Base-by-base conservation (phyloP, 2,797 vertebrate species). In the Oreochromis grahami region DNA sequence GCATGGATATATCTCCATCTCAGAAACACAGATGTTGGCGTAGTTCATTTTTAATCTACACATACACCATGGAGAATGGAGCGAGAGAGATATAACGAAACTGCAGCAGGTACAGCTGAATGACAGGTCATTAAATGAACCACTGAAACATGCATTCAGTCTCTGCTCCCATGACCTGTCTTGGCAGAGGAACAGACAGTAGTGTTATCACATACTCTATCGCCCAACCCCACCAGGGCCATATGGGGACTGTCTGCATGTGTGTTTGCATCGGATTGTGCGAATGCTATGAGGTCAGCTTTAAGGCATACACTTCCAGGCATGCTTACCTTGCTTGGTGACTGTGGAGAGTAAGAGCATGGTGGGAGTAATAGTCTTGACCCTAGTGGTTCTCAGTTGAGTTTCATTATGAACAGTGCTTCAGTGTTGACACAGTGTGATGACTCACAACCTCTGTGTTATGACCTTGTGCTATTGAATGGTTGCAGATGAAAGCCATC, bases 101-200 rank as follows among this genome's bases (percentile, higher is more conserved):
- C n/a, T 77, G 74, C 41, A 77, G 81, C 80, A 76, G 84, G 82
- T 76, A 65, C 63, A 53, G 56, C 5, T 58, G 87, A 87, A 77
- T 90, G 88, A 87, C 92, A 93, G 92, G 87, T 91, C 89, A 92
- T 95, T 94, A 94, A 85, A 70, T 77, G 86, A 92, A 90, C 79
- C 88, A 91, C 86, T 90, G 88, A 87, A 89, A 94, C 92, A 89
- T 88, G 87, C 84, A 80, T 85, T 78, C 58, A 14, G 56, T 60
- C 70, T 88, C 58, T 38, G 87, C 82, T 77, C 87, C 68, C 78
- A 80, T 89, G 86, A 90, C 89, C 87, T 76, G 84, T 50, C 78
- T 76, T 26, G 56, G 80, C 83, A 82, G 53, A 79, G 58, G 32
- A 88, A 87, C 78, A 87, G 83, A 79, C 89, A 80, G 83, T 52